Evolutionary conservation across 2,888 invertebrate species (phyloP), one percentile per base, ranked within the genome.

Genomic region (Oasisia sp.): DNA sequence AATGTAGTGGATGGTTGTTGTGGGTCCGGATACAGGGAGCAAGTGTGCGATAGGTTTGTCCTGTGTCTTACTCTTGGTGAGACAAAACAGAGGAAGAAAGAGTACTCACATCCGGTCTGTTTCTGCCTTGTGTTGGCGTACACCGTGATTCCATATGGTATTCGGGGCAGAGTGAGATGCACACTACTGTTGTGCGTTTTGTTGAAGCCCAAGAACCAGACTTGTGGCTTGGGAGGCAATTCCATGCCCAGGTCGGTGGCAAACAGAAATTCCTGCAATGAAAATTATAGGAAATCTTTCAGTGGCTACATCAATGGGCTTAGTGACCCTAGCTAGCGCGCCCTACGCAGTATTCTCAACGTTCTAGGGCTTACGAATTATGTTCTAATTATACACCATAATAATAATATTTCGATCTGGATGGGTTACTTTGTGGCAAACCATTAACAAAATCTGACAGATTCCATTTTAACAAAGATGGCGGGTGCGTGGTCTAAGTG

Each of bases 141-240:
- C 93, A 94, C 93, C 0, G 91, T 90, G 32, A 93, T 92, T 12
- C 93, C 94, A 45, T 91, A 92, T 32, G 94, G 94, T 50, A 74
- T 91, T 38, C 93, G 45, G 32, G 45, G 45, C n/a, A 93, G 91
- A 9, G 32, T 19, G 7, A 93, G 92, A 32, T 89, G 3, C 38
- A 27, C 44, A 38, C 38, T 32, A 38, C 38, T 32, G 19, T 32
- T 19, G 2, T 38, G 19, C 32, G 90, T 19, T 27, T 19, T 32
- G 44, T 32, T 90, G 32, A 90, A 14, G 90, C 44, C 32, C 8
- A 38, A 90, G 44, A 90, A 90, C 38, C 44, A 90, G 14, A 90
- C 44, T 90, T 90, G n/a, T 90, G 90, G 90, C 32, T 44, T 44
- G 7, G 12, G 32, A 27, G 90, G 44, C 44, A 38, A 38, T 90